Evolutionary conservation across 2,113 vertebrate genomes (phyloP), one percentile per base, ranked within the genome.

Genomic region (Silurus meridionalis): DNA sequence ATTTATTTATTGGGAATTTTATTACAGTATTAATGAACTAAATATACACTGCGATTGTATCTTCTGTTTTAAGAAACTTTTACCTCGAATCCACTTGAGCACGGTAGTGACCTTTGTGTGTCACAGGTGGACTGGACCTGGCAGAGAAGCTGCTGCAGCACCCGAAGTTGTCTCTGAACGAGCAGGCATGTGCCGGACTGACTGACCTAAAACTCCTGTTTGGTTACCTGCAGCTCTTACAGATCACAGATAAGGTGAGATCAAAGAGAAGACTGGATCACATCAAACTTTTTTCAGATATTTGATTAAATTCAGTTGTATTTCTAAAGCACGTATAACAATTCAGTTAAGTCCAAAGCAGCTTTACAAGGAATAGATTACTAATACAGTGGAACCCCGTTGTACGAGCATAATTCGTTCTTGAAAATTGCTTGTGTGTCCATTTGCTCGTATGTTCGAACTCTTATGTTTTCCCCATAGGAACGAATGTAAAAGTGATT

Each of bases 181-280:
- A 97, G 88, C 94, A 92, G 91, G 97, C 97, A 15, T 93, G 92
- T 46, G 96, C 96, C 4, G 97, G 98, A 3, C 95, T 99, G 63
- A 93, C 93, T 0, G 97, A 99, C 91, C 95, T 99, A 88, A 98
- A 97, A 89, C 94, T 95, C 90, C 95, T 99, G 6, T 98, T 99
- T 91, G 95, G 94, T 88, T 99, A 97, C 93, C 90, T 99, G 91
- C 91, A 94, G 84, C 92, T 99, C 48, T 97, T 99, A 93, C 95
- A 96, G 90, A 95, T 98, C 92, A 94, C 94, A 1, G 95, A 96
- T 90, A 96, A 97, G 95, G 97, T 97, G 88, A 94, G 95, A 14
- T 46, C 66, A 71, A 58, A 46, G 28, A 23, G 8, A 1, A 21
- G 28, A 2, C 17, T 2, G 55, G 28, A 60, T 60, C 4, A 21